Base-by-base conservation (phyloP, 1,140 invertebrate species). In the Melipona quadrifasciata region DNA sequence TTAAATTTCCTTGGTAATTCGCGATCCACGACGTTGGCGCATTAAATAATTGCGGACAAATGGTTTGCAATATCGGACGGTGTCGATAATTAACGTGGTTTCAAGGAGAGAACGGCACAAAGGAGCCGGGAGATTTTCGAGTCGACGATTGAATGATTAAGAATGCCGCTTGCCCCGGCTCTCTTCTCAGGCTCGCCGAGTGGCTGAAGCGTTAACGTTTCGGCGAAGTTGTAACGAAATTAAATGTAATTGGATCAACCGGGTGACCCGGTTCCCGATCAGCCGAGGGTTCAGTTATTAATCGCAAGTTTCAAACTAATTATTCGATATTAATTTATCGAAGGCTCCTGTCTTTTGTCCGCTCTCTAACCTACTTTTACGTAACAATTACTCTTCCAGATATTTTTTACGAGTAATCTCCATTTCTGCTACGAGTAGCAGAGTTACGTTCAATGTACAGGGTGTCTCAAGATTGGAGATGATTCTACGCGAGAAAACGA, bases 261-360 rank as follows among this genome's bases (percentile, higher is more conserved):
- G 14, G 24, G 6, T 21, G 74, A 55, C 81, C 74, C 65, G 70
- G 67, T 78, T 83, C 74, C 39, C 34, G 51, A 51, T 51, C 14
- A 14, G 64, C 74, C n/a, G 12, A n/a, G 34, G 39, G n/a, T 70
- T 77, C 70, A 70, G 64, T 77, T 70, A 78, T 83, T 77, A 83
- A 83, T 83, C 78, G 70, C 64, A 31, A 78, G 34, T 78, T 77
- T 75, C 81, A 17, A 83, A 77, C 74, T 47, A 77, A 77, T 78
- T 70, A 83, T 51, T 83, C 74, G 51, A 77, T 82, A 77, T 82
- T 57, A 77, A 74, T 77, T 77, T 76, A 31, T 68, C 64, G 71
- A 75, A 61, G 47, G 58, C 10, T 61, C n/a, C 39, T n/a, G 64
- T 70, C 65, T 34, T 57, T 75, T 57, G 53, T 78, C 34, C 14